Conservation (phyloP, 2,113 vertebrate species). For the Etheostoma cragini region DNA sequence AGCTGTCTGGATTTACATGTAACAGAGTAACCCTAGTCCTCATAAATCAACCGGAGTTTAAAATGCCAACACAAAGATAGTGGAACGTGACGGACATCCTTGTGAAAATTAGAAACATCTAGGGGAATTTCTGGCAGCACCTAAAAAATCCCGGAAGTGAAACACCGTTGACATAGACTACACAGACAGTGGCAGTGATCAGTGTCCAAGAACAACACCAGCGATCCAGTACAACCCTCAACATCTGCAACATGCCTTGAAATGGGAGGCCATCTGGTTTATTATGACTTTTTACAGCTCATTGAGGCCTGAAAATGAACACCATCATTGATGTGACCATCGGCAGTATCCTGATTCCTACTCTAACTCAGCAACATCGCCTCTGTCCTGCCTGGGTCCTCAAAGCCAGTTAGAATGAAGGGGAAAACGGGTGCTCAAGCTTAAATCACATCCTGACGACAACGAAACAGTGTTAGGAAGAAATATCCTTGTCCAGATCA, state of each 20-base stretch:
- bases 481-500: slow-evolving; percentile 76
- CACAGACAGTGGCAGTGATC: slow-evolving; percentile 37
- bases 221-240: slow-evolving; percentile 57
- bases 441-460: slow-evolving; percentile 74
- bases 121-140: no score
- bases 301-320: slow-evolving; percentile 77
- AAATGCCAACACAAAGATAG: no score
- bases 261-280: slow-evolving; percentile 76
- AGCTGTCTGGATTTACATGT: no score
- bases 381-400: slow-evolving; percentile 32
- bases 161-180: neutral
- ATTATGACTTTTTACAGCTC: slow-evolving; percentile 76
- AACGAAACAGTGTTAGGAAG: slow-evolving; percentile 73
- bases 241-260: slow-evolving; percentile 64
- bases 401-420: slow-evolving; percentile 54
- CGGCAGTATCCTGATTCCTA: slow-evolving; percentile 29
- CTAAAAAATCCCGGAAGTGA: no score
- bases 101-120: no score
- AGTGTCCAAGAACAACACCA: slow-evolving; percentile 55
- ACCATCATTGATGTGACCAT: slow-evolving; percentile 57
- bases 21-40: no score
- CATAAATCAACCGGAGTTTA: no score
- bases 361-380: slow-evolving; percentile 20
- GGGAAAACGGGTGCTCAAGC: slow-evolving; percentile 51
- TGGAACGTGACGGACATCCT: no score